Evolutionary conservation across 2,888 invertebrate genomes (phyloP).

Genomic region (Balanococcus diminutus): DNA sequence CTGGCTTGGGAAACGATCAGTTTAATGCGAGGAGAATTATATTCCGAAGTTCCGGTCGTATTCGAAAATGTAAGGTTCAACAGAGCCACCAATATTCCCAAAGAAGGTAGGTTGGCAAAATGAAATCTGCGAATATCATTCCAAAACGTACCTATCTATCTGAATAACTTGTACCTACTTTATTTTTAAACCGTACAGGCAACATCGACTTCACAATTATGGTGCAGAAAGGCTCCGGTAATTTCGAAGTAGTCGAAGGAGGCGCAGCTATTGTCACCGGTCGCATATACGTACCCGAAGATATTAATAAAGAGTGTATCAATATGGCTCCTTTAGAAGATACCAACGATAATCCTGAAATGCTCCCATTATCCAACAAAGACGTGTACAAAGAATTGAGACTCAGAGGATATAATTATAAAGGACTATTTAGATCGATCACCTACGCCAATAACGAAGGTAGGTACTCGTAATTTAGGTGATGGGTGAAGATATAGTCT

Average conservation of each 20-base stretch:
- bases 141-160: background rate
- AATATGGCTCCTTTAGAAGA: slow-evolving; percentile 63
- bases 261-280: slow-evolving; percentile 75
- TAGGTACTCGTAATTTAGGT: slow-evolving; percentile 59
- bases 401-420: slow-evolving; percentile 67
- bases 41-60: slow-evolving; percentile 75
- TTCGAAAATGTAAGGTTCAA: slow-evolving; percentile 85
- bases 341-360: slow-evolving; percentile 61
- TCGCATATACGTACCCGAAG: slow-evolving; percentile 67
- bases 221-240: slow-evolving; percentile 69
- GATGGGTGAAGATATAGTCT: background rate
- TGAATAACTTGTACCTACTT: background rate
- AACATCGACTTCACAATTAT: slow-evolving; percentile 65
- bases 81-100: slow-evolving; percentile 79
- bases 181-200: slow-evolving; percentile 58
- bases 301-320: slow-evolving; percentile 65
- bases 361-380: slow-evolving; percentile 65
- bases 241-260: slow-evolving; percentile 71
- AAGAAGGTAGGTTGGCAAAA: slow-evolving; percentile 64
- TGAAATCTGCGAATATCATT: background rate
- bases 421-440: slow-evolving; percentile 69
- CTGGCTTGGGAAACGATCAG: slow-evolving; percentile 81
- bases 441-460: slow-evolving; percentile 65
- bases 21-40: slow-evolving; percentile 70
- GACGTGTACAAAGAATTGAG: slow-evolving; percentile 64